A percentile compares a stretch with the other conserved stretches of the same genome.
Conservation (phyloP, 2,888 invertebrate species). For the Pseudococcus jackbeardsleyi region DNA sequence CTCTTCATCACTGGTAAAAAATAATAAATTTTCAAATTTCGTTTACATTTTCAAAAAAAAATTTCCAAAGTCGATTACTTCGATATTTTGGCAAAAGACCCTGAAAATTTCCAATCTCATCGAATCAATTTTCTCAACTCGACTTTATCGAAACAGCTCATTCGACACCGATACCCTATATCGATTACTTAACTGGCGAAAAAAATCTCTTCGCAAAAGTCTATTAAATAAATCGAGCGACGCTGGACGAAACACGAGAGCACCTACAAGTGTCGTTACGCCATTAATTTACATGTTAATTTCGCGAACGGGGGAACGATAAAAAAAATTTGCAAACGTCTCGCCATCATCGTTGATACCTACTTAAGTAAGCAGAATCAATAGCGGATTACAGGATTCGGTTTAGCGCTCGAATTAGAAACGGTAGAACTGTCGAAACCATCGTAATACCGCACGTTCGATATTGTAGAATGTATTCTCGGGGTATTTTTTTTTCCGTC, state of each 20-base stretch:
- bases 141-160: no score
- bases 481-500: neutral
- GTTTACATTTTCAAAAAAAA: no score
- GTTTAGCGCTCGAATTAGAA: neutral
- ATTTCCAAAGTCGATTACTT: no score
- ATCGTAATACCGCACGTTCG: neutral
- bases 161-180: no score
- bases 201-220: neutral
- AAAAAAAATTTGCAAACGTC: neutral
- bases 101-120: no score
- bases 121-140: no score
- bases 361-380: neutral
- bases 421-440: neutral
- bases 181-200: neutral
- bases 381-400: neutral
- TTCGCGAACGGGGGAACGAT: neutral
- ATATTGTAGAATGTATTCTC: neutral
- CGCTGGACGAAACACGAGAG: neutral
- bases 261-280: neutral
- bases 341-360: neutral
- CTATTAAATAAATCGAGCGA: neutral
- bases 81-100: no score
- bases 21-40: no score
- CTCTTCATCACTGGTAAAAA: no score
- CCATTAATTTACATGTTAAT: conserved; percentile 22